Evolutionary conservation across 2,113 vertebrate species (phyloP), one percentile per base, ranked within the genome.

Genomic region (Polyodon spathula): DNA sequence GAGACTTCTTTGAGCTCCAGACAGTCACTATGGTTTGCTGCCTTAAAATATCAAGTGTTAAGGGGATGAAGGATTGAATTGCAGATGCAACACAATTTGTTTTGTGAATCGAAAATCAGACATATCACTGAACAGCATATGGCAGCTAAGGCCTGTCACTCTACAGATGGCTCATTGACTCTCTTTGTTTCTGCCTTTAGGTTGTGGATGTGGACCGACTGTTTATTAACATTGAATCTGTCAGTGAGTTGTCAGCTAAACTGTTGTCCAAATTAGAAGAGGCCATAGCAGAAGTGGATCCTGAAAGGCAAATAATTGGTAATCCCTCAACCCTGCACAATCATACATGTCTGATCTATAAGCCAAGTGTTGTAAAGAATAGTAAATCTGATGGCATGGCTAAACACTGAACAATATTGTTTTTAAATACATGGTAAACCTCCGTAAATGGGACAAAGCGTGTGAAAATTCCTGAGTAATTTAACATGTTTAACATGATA

Each of bases 171-270:
- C 48, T 50, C 12, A n/a, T 3, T 54, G 16, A 11, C 43, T 10
- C 8, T 48, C 14, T 10, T 16, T 14, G 6, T 16, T 11, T 65
- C 51, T 42, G 14, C 58, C 48, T 39, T 64, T 67, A 97, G 94
- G 81, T 90, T 64, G 87, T 97, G 68, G 95, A 96, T 42, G 87
- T 93, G 65, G 95, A 96, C 54, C 82, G 86, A 54, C 81, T 98
- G 71, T 98, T 98, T 73, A 92, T 92, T 82, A 98, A 97, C 85
- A 92, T 92, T 62, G 93, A 97, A 70, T 91, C 88, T 0, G 88
- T 97, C 77, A 87, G 86, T 69, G 89, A 90, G n/a, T 78, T 96
- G 62, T 98, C 96, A 56, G 84, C 87, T 59, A 88, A 87, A 41
- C 84, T 98, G 59, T 82, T 96, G 54, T 86, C 88, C 27, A 71